Conservation (phyloP, 1,140 invertebrate genomes). For the Lasioglossum baleicum region DNA sequence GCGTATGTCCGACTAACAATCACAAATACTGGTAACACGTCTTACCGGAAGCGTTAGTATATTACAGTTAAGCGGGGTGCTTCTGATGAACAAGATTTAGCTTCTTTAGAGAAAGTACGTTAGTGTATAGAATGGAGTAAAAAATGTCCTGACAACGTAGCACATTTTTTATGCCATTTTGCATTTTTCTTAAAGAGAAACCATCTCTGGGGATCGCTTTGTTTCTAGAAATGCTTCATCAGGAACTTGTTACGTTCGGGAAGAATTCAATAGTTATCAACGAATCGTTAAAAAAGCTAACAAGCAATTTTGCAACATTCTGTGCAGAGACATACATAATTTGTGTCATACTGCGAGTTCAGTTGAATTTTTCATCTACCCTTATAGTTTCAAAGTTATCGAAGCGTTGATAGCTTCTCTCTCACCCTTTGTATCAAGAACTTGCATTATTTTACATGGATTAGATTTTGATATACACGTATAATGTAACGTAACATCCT, state of each 20-base stretch:
- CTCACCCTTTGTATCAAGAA: no score
- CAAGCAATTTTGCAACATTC: no score
- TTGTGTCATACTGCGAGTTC: no score
- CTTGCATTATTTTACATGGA: no score
- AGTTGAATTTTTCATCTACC: no score
- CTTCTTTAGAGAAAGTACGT: background rate
- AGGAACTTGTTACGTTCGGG: background rate
- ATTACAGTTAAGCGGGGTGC: background rate
- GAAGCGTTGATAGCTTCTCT: no score
- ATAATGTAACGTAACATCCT: no score
- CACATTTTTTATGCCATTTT: background rate
- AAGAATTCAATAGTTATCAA: background rate
- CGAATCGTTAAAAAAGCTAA: background rate
- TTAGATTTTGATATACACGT: no score
- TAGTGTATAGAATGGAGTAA: background rate
- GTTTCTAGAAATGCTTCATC: background rate
- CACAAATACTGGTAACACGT: background rate
- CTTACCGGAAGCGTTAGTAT: background rate
- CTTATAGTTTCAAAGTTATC: background rate
- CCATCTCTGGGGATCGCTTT: background rate
- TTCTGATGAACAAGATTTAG: background rate
- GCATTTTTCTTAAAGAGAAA: background rate
- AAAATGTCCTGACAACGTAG: background rate
- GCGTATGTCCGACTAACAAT: conserved; percentile 27
- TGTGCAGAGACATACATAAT: no score